These are phyloP conservation scores for Neoniphon sammara DNA, from an alignment of 2,797 vertebrate genomes.

Conservation along the genomic window DNA sequence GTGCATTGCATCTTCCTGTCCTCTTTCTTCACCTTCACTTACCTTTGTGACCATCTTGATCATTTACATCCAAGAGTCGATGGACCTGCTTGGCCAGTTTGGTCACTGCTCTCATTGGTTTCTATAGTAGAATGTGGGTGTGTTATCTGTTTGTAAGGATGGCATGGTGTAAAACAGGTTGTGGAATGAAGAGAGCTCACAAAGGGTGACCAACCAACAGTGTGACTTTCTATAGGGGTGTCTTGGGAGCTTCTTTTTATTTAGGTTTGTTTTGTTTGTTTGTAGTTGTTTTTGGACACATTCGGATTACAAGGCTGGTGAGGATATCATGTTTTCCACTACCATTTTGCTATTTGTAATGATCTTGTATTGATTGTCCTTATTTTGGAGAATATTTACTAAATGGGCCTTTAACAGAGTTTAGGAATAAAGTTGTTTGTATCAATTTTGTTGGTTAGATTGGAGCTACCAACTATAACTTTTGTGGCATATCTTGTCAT, in stretches of 20 bases:
- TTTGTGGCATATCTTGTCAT: too few relatives aligned
- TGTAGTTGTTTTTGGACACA: conserved; percentile 16
- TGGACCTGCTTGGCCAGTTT: conserved; percentile 74
- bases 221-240: conserved; percentile 18
- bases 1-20: background rate
- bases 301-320: conserved; percentile 63
- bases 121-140: conserved; percentile 57
- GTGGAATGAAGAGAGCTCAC: conserved; percentile 51
- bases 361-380: background rate
- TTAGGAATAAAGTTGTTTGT: background rate
- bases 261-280: conserved; percentile 12
- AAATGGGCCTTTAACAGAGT: background rate
- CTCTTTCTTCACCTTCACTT: conserved; percentile 9
- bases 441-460: background rate
- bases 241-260: conserved; percentile 1
- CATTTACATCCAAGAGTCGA: conserved; percentile 33
- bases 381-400: conserved; percentile 21
- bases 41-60: conserved; percentile 21
- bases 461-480: background rate
- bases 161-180: conserved; percentile 80
- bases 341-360: background rate
- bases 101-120: conserved; percentile 52
- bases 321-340: conserved; percentile 38
- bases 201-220: conserved; percentile 51
- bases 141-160: conserved; percentile 50